phyloP scores from a whole-genome alignment of 2,888 invertebrate genomes.

The Xylocampa areola region DNA sequence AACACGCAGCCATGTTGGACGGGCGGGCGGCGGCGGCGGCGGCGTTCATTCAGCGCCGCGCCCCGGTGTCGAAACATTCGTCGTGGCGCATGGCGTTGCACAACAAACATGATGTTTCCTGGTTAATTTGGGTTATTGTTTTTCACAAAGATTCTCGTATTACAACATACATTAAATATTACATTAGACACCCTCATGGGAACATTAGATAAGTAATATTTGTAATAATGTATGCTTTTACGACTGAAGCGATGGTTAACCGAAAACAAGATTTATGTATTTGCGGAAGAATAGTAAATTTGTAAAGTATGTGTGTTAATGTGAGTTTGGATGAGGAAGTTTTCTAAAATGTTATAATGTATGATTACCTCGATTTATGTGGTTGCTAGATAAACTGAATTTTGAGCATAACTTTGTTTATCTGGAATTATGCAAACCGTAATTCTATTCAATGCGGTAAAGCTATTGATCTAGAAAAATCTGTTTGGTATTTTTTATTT shows the following conservation, averaged over 20 bases:
- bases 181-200: constrained; percentile 20
- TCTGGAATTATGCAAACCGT: constrained; percentile 34
- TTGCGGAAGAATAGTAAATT: constrained; percentile 53
- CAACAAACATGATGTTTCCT: constrained; percentile 72
- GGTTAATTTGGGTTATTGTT: constrained; percentile 73
- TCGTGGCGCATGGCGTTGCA: constrained; percentile 60
- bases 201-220: constrained; percentile 31
- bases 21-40: too few relatives aligned
- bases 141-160: constrained; percentile 57
- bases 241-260: constrained; percentile 30
- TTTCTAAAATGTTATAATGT: constrained; percentile 34
- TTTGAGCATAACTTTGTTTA: constrained; percentile 39
- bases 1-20: constrained; percentile 30
- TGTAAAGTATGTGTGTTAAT: constrained; percentile 51
- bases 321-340: constrained; percentile 50
- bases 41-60: constrained; percentile 41
- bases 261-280: constrained; percentile 49
- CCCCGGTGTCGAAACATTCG: constrained; percentile 55
- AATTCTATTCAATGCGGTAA: constrained; percentile 25
- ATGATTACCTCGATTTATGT: constrained; percentile 52
- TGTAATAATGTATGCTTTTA: constrained; percentile 39
- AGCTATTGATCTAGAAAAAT: constrained; percentile 25
- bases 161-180: constrained; percentile 35
- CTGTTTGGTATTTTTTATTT: constrained; percentile 7
- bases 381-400: constrained; percentile 41